Conservation (phyloP, 2,888 invertebrate species). For the Mythimna ferrago region DNA sequence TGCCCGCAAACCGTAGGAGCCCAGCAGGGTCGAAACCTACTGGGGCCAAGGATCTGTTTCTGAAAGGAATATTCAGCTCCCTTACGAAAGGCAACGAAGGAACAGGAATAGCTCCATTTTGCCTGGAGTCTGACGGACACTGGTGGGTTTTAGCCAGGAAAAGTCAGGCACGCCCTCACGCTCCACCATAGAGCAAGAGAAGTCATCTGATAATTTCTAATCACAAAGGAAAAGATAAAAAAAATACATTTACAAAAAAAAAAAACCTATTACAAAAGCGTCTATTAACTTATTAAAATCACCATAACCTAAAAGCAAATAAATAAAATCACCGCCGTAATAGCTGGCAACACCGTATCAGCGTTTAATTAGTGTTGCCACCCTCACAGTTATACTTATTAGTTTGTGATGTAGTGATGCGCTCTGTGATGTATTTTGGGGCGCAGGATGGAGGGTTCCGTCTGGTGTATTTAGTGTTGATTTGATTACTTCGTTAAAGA, state of each 20-base stretch:
- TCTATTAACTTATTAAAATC: slow-evolving; percentile 15
- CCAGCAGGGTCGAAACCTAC: no score
- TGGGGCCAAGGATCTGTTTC: no score
- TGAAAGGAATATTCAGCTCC: no score
- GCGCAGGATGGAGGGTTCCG: slow-evolving; percentile 47
- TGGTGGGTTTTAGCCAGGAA: no score
- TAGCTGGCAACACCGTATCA: slow-evolving; percentile 64
- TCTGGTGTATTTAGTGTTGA: slow-evolving; percentile 51
- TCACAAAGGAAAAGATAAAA: not conserved
- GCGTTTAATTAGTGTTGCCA: slow-evolving; percentile 71
- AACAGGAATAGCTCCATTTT: no score
- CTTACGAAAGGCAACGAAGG: no score
- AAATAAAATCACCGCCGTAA: slow-evolving; percentile 63
- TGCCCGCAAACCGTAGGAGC: no score
- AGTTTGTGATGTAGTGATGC: slow-evolving; percentile 58
- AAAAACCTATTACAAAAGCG: not conserved
- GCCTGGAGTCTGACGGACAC: no score
- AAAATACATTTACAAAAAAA: not conserved
- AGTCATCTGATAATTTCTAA: no score
- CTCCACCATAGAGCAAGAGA: no score
- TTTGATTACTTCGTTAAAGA: slow-evolving; percentile 55
- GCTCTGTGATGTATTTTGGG: slow-evolving; percentile 50
- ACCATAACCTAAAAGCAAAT: slow-evolving; percentile 30
- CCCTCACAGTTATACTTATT: slow-evolving; percentile 61
- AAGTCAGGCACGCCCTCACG: no score